These are phyloP conservation scores for Gulo gulo DNA, from an alignment of 2,113 vertebrate species.

Conservation along the genomic window DNA sequence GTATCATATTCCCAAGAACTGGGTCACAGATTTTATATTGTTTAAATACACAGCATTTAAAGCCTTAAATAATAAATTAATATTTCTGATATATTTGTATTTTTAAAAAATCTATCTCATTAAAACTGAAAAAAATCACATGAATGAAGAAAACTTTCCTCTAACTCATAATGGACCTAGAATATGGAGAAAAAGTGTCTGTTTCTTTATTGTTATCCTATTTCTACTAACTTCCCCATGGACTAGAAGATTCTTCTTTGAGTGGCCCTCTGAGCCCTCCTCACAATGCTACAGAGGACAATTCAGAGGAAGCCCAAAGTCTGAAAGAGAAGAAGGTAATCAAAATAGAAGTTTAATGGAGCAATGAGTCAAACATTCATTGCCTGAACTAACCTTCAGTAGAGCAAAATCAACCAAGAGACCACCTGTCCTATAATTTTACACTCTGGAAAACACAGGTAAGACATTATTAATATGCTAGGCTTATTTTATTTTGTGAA, in stretches of 20 bases:
- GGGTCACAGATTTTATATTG: neutral
- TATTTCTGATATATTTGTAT: neutral
- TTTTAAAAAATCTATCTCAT: neutral
- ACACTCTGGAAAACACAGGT: constrained; percentile 10
- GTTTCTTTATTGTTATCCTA: neutral
- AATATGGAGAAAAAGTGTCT: neutral
- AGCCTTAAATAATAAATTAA: constrained; percentile 41
- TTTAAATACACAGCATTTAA: neutral
- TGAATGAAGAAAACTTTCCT: neutral
- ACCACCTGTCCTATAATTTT: neutral
- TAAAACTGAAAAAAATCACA: constrained; percentile 1
- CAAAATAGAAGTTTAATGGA: neutral
- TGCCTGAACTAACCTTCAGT: neutral
- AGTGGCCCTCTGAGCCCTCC: neutral
- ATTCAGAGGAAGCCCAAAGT: neutral
- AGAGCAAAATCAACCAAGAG: neutral
- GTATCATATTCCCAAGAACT: constrained; percentile 1
- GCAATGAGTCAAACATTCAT: neutral
- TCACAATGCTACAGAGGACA: neutral
- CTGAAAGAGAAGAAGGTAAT: neutral
- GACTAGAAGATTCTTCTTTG: constrained; percentile 3
- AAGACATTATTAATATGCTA: neutral
- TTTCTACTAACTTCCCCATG: constrained; percentile 16
- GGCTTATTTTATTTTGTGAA: neutral
- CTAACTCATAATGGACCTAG: neutral